Evolutionary conservation across 1,140 invertebrate species (phyloP), one percentile per base, ranked within the genome.

Genomic region (Euura lappo): DNA sequence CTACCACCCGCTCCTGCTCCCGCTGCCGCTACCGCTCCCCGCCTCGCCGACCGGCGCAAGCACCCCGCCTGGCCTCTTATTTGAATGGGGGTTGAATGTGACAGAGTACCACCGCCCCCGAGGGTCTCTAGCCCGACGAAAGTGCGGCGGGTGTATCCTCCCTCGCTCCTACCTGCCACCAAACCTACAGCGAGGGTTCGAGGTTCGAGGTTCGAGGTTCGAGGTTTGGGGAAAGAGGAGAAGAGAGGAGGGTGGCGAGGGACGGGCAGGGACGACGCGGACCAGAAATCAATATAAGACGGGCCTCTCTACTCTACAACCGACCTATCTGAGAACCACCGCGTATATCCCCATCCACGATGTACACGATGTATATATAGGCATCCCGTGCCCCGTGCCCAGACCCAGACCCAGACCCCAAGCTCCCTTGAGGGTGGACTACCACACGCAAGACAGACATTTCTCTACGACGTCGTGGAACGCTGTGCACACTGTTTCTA

Each of bases 221-320:
- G 28, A 28, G 28, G 28, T 28, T 28, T 28, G 51, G 51, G 3
- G 8, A n/a, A 60, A 6, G 51, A 6, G 3, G 51, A 60, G 6
- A n/a, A 5, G 51, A 6, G 13, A 6, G 4, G 13, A n/a, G 51
- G 74, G 73, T 44, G 74, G 64, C 74, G 71, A 74, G 74, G n/a
- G 71, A 77, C 71, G 72, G 73, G 47, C 74, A 73, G 74, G 79
- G 82, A 75, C 83, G 83, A 77, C 81, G 80, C 84, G 85, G 86
- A 87, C 86, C 28, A 87, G 86, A 87, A 87, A 88, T 88, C 86
- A 87, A 88, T 88, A 88, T 87, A 87, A 87, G 84, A 87, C 84
- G 84, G 81, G 83, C 80, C 82, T 81, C 79, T 82, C 80, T 84
- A 83, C 78, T 79, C 78, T 44, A 13, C 8, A 60, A 60, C 51